phyloP scores from a whole-genome alignment of 2,888 invertebrate genomes.

The Unio pictorum region DNA sequence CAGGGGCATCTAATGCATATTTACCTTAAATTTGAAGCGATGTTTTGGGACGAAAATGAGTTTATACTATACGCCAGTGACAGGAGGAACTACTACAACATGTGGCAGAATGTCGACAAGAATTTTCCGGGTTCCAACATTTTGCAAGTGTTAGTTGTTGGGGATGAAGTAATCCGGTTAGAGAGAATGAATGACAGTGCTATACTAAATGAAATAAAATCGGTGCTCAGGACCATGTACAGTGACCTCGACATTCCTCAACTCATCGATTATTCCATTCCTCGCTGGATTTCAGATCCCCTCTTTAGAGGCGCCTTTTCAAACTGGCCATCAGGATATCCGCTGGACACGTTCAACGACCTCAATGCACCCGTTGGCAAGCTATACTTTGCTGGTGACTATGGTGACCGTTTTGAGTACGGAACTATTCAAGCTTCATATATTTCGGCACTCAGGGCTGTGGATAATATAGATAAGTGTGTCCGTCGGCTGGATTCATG shows the following conservation, averaged over 20 bases:
- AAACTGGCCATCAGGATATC: constrained; percentile 3
- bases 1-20: not conserved
- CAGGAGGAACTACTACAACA: not conserved
- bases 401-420: not conserved
- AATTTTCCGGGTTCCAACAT: constrained; percentile 1
- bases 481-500: not conserved
- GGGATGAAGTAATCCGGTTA: not conserved
- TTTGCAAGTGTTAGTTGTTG: not conserved
- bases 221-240: constrained; percentile 1
- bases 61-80: constrained; percentile 4
- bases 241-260: not conserved
- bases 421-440: constrained; percentile 1
- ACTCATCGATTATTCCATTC: not conserved
- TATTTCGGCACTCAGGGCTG: not conserved
- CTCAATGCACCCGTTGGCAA: constrained; percentile 1
- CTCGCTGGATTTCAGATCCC: not conserved
- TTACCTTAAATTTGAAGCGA: not conserved
- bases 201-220: not conserved
- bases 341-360: not conserved
- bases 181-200: not conserved
- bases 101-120: not conserved
- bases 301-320: not conserved
- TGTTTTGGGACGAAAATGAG: constrained; percentile 5
- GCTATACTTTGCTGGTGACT: constrained; percentile 4
- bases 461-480: not conserved